Evolutionary conservation across 2,113 vertebrate genomes (phyloP).

Genomic region (Syngnathoides biaculeatus): DNA sequence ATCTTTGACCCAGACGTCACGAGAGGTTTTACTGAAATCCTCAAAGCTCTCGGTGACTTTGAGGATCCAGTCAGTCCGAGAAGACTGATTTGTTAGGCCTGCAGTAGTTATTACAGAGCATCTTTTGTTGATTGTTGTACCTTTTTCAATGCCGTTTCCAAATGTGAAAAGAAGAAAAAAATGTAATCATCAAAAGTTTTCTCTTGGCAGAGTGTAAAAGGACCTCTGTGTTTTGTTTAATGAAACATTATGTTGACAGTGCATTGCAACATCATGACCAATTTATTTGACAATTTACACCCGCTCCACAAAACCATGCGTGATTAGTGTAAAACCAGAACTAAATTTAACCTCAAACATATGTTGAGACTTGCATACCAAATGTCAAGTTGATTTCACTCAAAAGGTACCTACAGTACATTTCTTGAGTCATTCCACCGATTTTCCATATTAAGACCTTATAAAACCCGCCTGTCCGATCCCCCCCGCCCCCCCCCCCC

Average conservation of each 20-base stretch:
- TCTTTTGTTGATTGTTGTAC: not conserved
- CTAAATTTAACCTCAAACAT: constrained; percentile 29
- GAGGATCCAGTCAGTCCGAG: constrained; percentile 2
- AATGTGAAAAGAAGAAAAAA: constrained; percentile 6
- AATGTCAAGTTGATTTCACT: constrained; percentile 44
- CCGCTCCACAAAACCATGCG: constrained; percentile 32
- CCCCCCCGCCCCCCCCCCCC: no score
- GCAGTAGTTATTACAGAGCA: not conserved
- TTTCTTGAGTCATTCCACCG: constrained; percentile 22
- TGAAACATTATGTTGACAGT: constrained; percentile 11
- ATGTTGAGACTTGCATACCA: constrained; percentile 33
- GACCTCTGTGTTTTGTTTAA: constrained; percentile 3
- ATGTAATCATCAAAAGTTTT: constrained; percentile 1
- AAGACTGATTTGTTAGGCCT: constrained; percentile 8
- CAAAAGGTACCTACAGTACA: constrained; percentile 28
- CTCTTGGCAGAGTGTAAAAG: constrained; percentile 1
- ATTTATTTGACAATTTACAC: constrained; percentile 27
- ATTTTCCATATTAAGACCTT: constrained; percentile 4
- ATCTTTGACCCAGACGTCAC: not conserved
- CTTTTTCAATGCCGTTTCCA: constrained; percentile 2
- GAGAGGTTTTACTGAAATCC: constrained; percentile 1
- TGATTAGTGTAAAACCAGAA: constrained; percentile 25
- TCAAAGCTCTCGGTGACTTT: constrained; percentile 1
- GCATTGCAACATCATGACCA: constrained; percentile 21
- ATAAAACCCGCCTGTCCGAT: not conserved